Conservation (phyloP, 1,140 invertebrate species). For the Ericerus pela region DNA sequence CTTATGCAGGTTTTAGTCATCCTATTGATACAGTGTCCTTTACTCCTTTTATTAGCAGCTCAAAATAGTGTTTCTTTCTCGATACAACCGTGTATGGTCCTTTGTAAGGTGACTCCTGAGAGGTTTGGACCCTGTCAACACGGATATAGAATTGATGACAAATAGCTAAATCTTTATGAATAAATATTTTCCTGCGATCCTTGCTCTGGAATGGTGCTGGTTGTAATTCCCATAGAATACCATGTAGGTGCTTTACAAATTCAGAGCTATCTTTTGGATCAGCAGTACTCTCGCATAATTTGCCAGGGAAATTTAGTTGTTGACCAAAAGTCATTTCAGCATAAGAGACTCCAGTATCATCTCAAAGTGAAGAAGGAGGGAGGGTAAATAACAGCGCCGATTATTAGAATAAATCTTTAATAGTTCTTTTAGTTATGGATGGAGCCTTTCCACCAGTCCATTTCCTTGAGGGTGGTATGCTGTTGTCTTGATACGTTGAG, state of each 20-base stretch:
- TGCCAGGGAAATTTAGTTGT: not conserved
- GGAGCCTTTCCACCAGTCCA: slow-evolving; percentile 21
- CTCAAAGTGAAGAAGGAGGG: slow-evolving; percentile 17
- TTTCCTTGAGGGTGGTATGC: slow-evolving; percentile 30
- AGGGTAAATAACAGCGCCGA: slow-evolving; percentile 21
- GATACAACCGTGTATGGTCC: not conserved
- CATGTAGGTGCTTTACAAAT: too few relatives aligned
- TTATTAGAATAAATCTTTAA: slow-evolving; percentile 21
- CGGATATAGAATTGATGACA: not conserved
- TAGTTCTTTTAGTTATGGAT: slow-evolving; percentile 31
- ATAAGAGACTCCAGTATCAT: slow-evolving; percentile 23
- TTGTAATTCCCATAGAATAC: too few relatives aligned
- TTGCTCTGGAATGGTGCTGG: too few relatives aligned
- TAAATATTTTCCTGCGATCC: not conserved
- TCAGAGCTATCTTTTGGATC: too few relatives aligned
- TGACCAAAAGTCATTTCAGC: slow-evolving; percentile 18
- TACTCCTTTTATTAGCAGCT: not conserved
- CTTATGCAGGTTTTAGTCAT: not conserved
- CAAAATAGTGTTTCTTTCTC: not conserved
- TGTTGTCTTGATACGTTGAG: slow-evolving; percentile 24
- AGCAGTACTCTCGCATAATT: too few relatives aligned
- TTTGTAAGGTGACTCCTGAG: not conserved
- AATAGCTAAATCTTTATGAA: not conserved
- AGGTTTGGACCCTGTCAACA: not conserved
- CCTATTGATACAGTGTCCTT: not conserved